phyloP scores from a whole-genome alignment of 2,797 vertebrate genomes.

The Coendou prehensilis region DNA sequence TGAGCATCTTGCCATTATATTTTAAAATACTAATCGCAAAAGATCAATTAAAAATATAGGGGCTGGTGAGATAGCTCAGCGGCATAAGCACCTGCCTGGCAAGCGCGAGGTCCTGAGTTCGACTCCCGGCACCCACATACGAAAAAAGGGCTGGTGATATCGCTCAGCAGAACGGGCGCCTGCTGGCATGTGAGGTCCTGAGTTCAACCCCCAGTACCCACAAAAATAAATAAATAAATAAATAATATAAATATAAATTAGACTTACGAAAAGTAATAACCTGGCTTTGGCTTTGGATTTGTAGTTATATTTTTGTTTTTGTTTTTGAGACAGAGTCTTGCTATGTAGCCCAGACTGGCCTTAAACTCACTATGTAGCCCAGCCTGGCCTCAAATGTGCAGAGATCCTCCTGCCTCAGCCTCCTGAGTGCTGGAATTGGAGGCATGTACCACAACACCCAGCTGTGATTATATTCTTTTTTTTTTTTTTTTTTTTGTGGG shows the following conservation, averaged over 20 bases:
- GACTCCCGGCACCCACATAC: too few relatives aligned
- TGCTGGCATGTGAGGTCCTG: too few relatives aligned
- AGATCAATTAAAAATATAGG: conserved; percentile 29
- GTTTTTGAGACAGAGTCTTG: background rate
- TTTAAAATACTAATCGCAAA: conserved; percentile 68
- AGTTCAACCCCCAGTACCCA: too few relatives aligned
- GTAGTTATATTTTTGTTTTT: background rate
- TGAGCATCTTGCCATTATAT: background rate
- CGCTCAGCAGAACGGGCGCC: too few relatives aligned
- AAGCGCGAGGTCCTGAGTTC: too few relatives aligned
- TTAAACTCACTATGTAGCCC: background rate
- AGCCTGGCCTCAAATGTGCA: background rate
- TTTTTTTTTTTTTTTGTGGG: too few relatives aligned
- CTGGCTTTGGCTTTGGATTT: conserved; percentile 48
- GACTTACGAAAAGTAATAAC: conserved; percentile 37
- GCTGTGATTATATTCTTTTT: conserved; percentile 31
- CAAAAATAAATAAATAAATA: too few relatives aligned
- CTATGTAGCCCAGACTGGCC: background rate
- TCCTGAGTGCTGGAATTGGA: background rate
- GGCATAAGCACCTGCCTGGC: too few relatives aligned
- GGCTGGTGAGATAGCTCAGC: too few relatives aligned
- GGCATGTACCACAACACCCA: background rate
- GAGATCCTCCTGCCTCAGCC: background rate
- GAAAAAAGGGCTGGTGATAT: too few relatives aligned
- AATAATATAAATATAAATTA: background rate